Evolutionary conservation across 2,888 invertebrate genomes (phyloP).

Genomic region (Leptinotarsa tumamoca): DNA sequence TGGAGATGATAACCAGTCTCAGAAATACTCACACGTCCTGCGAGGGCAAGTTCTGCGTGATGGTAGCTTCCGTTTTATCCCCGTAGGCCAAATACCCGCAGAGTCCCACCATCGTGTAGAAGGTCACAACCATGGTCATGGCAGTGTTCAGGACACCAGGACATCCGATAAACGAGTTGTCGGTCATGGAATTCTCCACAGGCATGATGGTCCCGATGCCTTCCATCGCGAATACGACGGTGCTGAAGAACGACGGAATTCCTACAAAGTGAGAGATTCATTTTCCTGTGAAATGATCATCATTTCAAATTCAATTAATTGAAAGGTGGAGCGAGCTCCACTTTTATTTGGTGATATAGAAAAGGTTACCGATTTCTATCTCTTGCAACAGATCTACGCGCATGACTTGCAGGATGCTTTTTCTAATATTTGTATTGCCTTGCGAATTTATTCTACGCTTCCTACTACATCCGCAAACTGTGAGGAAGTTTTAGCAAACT

Average conservation of each 20-base stretch:
- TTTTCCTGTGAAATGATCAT: neutral
- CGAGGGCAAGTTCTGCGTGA: conserved; percentile 85
- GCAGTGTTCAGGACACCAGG: conserved; percentile 90
- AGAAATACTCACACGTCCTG: conserved; percentile 73
- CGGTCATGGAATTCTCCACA: conserved; percentile 94
- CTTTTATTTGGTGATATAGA: no score
- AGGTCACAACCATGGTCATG: conserved; percentile 82
- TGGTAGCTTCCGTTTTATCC: conserved; percentile 76
- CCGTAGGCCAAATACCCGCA: conserved; percentile 92
- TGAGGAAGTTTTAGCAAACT: no score
- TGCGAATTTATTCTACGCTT: no score
- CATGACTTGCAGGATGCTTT: no score
- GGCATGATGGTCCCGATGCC: conserved; percentile 93
- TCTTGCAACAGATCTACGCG: no score
- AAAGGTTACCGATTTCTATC: no score
- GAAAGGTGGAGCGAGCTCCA: no score
- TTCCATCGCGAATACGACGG: conserved; percentile 98
- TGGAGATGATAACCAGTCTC: no score
- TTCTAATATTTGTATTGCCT: no score
- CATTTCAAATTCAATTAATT: no score
- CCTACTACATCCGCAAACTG: no score
- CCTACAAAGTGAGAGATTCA: conserved; percentile 28
- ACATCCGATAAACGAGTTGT: conserved; percentile 81
- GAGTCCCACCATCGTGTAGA: conserved; percentile 89
- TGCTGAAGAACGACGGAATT: conserved; percentile 89